These are phyloP conservation scores for Lasioglossum albipes DNA, from an alignment of 1,140 invertebrate species.

Conservation along the genomic window DNA sequence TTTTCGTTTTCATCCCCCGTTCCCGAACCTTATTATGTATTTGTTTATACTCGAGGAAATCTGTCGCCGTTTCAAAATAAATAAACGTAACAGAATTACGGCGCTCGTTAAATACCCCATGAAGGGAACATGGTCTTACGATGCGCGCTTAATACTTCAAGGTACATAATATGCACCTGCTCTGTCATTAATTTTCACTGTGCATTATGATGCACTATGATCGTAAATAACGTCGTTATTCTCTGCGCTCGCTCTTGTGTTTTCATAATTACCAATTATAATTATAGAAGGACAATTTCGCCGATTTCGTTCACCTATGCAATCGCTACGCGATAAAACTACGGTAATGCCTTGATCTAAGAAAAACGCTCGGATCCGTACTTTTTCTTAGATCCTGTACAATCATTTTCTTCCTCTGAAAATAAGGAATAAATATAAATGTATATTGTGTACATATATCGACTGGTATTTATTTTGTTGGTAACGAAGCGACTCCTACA, in stretches of 20 bases:
- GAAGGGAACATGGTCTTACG: background rate
- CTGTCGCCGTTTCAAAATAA: no score
- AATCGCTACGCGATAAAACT: no score
- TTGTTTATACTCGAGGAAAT: no score
- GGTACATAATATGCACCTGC: background rate
- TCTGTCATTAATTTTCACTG: background rate
- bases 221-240: background rate
- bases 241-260: background rate
- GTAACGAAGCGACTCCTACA: conserved; percentile 2
- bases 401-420: no score
- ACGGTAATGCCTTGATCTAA: no score
- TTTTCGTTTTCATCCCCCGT: no score
- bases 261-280: background rate
- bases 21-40: no score
- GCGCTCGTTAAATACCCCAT: background rate
- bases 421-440: no score
- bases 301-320: no score
- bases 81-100: background rate
- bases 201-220: background rate
- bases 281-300: background rate
- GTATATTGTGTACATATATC: background rate
- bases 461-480: background rate
- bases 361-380: no score
- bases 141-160: background rate
- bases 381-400: no score